Percentiles rank a stretch among this genome's conserved stretches.
phyloP scores from a whole-genome alignment of 2,888 invertebrate species.

The Lampropteryx suffumata region DNA sequence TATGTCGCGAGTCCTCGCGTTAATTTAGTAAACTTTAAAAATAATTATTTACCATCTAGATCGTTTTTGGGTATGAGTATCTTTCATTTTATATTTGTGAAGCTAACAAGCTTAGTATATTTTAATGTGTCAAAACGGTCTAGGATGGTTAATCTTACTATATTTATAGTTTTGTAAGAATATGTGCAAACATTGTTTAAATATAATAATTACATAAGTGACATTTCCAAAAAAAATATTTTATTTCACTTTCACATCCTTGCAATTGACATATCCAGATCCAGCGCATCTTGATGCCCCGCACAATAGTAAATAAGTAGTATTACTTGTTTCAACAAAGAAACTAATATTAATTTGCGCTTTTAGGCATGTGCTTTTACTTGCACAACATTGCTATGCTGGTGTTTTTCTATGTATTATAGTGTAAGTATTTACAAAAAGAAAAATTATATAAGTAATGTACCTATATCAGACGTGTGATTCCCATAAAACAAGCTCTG shows the following conservation, averaged over 20 bases:
- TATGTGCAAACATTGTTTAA: conserved; percentile 45
- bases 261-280: too few species aligned
- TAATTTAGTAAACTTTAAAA: conserved; percentile 2
- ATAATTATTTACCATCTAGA: conserved; percentile 1
- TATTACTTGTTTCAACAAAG: too few species aligned
- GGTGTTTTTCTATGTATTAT: too few species aligned
- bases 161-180: conserved; percentile 50
- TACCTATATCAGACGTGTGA: too few species aligned
- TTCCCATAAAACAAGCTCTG: too few species aligned
- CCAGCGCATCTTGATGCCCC: too few species aligned
- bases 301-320: too few species aligned
- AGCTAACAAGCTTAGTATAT: conserved; percentile 1
- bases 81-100: background rate
- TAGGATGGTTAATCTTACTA: conserved; percentile 34
- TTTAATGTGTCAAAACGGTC: conserved; percentile 13
- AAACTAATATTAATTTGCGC: too few species aligned
- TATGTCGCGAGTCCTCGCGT: conserved; percentile 10
- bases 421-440: too few species aligned
- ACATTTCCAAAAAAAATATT: conserved; percentile 43
- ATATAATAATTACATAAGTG: conserved; percentile 47
- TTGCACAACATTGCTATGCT: too few species aligned
- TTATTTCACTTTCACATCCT: conserved; percentile 21
- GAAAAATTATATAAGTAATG: too few species aligned
- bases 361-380: too few species aligned
- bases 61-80: conserved; percentile 5